These are phyloP conservation scores for Toxotes jaculatrix DNA, from an alignment of 2,113 vertebrate genomes.

Conservation along the genomic window DNA sequence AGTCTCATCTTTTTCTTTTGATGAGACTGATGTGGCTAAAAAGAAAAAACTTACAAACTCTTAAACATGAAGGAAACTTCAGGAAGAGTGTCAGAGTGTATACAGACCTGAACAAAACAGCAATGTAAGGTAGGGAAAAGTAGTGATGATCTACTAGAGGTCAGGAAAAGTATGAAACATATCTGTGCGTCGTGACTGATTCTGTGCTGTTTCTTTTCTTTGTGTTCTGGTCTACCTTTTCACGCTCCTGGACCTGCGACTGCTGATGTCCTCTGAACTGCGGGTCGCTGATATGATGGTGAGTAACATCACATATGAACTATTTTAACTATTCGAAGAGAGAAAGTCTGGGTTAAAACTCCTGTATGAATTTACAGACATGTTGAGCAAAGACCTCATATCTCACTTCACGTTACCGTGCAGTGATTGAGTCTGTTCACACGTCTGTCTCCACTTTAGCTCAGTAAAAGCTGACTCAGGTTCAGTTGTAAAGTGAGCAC, in stretches of 20 bases:
- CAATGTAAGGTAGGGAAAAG: no score
- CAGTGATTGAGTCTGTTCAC: background rate
- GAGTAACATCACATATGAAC: constrained; percentile 34
- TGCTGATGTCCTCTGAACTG: constrained; percentile 17
- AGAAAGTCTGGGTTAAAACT: no score
- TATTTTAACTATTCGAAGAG: background rate
- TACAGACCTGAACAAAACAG: no score
- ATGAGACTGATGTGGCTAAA: no score
- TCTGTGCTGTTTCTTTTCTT: constrained; percentile 11
- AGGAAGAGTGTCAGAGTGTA: no score
- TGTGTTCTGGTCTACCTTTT: constrained; percentile 20
- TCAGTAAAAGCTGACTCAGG: background rate
- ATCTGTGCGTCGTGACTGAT: background rate
- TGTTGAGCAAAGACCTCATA: background rate
- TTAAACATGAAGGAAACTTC: no score
- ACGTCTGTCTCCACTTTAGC: background rate
- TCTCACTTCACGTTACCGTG: background rate
- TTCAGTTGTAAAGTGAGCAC: background rate
- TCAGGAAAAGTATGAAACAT: no score
- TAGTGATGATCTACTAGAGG: no score
- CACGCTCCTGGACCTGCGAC: background rate
- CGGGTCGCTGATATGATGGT: constrained; percentile 39
- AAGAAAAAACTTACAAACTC: no score
- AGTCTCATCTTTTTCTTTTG: no score
- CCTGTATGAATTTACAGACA: no score